Base-by-base conservation (phyloP, 2,888 invertebrate species). In the Leptogaster cylindrica region DNA sequence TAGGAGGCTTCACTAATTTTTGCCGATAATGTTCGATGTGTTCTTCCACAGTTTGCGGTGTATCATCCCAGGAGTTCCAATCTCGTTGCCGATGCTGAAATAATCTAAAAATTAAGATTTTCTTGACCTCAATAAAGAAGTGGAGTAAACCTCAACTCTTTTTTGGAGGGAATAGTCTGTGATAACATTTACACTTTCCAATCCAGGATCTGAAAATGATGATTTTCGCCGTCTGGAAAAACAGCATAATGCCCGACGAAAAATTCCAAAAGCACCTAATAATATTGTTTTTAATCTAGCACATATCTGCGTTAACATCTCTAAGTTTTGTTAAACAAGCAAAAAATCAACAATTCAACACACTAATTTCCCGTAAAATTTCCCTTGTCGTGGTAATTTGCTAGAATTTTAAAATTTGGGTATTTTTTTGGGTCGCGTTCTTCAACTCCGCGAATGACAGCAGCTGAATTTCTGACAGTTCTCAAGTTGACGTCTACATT, bases 21-120 rank as follows among this genome's bases (percentile, higher is more conserved):
- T 86, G 85, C 33, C 86, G 75, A 18, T 88, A 88, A 68, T 84
- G 82, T 66, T 88, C 87, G 55, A 88, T 88, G 74, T 88, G 87
- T 72, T 86, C 85, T 73, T 87, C 86, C 23, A 88, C 81, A 2
- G 83, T 82, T 1, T 81, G 79, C 5, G 82, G 82, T 72, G 82
- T 82, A 69, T 86, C 86, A 69, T 86, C 86, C 88, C 88, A 88
- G 12, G 84, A 83, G 71, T 84, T 84, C 88, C 88, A 88, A 72
- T 83, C 82, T 3, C 78, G 76, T 3, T 81, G 80, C 20, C 63
- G 52, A 1, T 66, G 67, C 52, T 52, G 28, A 8, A 12, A 2
- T 7, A 8, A 41, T 41, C 1, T 41, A n/a, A 6, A 6, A n/a
- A 41, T n/a, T n/a, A 2, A 41, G 10, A 41, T 41, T 8, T 41